phyloP scores from a whole-genome alignment of 2,113 vertebrate species.

The Lipotes vexillifer region DNA sequence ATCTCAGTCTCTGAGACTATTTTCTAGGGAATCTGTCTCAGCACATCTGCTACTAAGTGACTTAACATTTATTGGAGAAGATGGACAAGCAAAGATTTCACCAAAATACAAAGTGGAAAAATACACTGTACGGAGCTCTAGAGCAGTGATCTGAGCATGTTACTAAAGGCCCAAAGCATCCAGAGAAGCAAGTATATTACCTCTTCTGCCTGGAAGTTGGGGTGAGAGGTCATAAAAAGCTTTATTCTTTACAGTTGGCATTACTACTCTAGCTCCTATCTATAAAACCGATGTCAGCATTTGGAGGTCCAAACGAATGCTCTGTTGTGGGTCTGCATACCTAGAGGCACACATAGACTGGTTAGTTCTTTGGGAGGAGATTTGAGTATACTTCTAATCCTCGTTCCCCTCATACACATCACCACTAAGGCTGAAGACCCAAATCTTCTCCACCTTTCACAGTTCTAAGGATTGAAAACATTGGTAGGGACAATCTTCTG shows the following conservation, averaged over 20 bases:
- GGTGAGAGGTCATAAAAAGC: neutral
- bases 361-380: neutral
- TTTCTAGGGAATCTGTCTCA: neutral
- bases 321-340: neutral
- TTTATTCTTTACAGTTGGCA: neutral
- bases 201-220: neutral
- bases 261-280: neutral
- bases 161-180: neutral
- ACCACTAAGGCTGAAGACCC: neutral
- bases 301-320: too few species aligned
- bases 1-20: neutral
- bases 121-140: neutral
- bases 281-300: neutral
- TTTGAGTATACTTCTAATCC: neutral
- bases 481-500: rapidly evolving
- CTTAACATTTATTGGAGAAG: neutral
- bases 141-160: neutral
- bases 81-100: neutral
- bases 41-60: neutral
- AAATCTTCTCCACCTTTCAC: neutral
- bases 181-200: neutral
- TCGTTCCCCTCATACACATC: neutral
- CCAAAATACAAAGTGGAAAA: neutral
- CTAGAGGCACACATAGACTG: rapidly evolving
- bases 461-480: neutral